These are phyloP conservation scores for Halcyon smyrnensis DNA, from an alignment of 2,797 vertebrate species.

Conservation along the genomic window DNA sequence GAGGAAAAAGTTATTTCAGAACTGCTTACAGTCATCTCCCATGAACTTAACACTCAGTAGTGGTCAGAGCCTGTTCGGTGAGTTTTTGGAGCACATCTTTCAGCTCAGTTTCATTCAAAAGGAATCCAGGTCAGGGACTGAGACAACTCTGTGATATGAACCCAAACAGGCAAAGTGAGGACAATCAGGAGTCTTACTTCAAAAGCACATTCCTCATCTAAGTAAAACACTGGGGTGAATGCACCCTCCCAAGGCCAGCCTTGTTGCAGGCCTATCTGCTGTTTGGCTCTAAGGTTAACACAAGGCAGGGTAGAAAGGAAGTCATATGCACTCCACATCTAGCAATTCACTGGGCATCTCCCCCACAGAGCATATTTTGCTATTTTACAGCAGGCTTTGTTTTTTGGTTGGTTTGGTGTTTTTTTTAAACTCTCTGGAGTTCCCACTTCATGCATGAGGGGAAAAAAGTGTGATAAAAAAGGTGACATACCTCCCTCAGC, in stretches of 20 bases:
- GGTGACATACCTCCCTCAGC: background rate
- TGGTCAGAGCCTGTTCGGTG: background rate
- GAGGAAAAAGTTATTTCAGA: background rate
- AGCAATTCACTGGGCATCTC: too few species aligned
- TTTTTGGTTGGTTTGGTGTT: background rate
- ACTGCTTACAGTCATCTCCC: background rate
- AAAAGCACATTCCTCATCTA: background rate
- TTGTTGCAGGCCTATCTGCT: background rate
- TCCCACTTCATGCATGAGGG: rapidly evolving
- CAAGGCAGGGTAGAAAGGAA: background rate
- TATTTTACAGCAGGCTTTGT: background rate
- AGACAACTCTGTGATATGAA: background rate
- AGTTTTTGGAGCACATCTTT: background rate
- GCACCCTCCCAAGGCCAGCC: rapidly evolving
- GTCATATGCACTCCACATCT: rapidly evolving
- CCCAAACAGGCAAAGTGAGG: background rate
- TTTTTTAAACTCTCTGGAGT: background rate
- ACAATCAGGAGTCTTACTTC: rapidly evolving
- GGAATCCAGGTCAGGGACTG: background rate
- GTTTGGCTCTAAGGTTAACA: rapidly evolving
- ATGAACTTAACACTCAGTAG: background rate
- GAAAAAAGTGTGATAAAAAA: background rate
- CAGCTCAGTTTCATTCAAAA: background rate
- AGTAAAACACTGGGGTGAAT: rapidly evolving
- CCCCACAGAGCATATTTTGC: background rate